Evolutionary conservation across 2,888 invertebrate genomes (phyloP).

Genomic region (Drosophila phalerata): DNA sequence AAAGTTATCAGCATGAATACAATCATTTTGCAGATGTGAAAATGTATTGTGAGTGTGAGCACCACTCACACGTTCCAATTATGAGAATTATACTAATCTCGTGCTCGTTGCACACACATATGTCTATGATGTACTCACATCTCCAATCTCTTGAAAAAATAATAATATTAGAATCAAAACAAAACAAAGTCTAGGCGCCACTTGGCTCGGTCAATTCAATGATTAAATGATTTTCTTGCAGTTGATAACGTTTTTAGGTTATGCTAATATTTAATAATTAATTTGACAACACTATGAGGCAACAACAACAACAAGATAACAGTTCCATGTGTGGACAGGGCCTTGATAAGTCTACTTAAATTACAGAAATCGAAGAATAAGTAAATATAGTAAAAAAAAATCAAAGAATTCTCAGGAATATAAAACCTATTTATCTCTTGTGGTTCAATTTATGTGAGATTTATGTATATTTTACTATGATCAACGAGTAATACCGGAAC

Average conservation of each 20-base stretch:
- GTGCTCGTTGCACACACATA: conserved; percentile 30
- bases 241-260: conserved; percentile 68
- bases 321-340: background rate
- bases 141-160: conserved; percentile 23
- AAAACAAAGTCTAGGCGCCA: conserved; percentile 63
- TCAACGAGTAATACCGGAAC: too few species aligned
- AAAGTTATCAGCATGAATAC: conserved; percentile 16
- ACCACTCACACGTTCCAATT: conserved; percentile 61
- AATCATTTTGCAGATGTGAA: background rate
- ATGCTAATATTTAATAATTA: conserved; percentile 59
- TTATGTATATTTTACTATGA: too few species aligned
- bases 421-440: background rate
- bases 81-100: conserved; percentile 53
- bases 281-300: conserved; percentile 29
- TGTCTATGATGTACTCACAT: conserved; percentile 14
- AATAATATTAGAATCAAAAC: conserved; percentile 31
- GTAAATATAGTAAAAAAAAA: background rate
- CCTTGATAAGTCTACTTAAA: background rate
- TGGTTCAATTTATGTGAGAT: background rate
- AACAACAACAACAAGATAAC: conserved; percentile 9
- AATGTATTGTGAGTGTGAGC: conserved; percentile 7
- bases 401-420: background rate
- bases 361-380: background rate
- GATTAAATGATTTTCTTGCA: conserved; percentile 38
- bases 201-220: conserved; percentile 19